These are phyloP conservation scores for Cenopis cana DNA, from an alignment of 2,888 invertebrate species.

Conservation along the genomic window DNA sequence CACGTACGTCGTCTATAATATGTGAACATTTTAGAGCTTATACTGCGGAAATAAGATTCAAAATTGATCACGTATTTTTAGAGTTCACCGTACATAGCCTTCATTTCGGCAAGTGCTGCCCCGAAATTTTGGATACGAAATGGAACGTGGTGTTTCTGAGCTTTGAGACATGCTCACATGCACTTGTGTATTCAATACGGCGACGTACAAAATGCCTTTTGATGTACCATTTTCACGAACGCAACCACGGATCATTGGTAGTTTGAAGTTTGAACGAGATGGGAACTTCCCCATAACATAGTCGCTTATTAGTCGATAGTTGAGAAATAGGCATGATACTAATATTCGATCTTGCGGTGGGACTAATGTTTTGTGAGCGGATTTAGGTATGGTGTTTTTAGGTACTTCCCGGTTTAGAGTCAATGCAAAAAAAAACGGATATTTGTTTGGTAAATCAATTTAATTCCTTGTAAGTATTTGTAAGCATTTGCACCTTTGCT, in stretches of 20 bases:
- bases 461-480: no score
- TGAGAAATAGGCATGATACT: background rate
- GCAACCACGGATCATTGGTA: background rate
- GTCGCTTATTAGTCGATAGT: background rate
- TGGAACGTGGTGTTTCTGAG: slow-evolving; percentile 3
- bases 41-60: background rate
- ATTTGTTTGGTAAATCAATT: no score
- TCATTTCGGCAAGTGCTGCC: slow-evolving; percentile 13
- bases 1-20: background rate
- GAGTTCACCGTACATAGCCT: background rate
- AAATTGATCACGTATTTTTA: background rate
- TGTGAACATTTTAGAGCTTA: background rate
- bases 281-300: background rate
- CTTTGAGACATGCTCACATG: slow-evolving; percentile 9
- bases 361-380: no score
- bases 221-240: background rate
- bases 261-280: background rate
- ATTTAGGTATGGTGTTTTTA: no score
- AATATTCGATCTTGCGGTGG: no score
- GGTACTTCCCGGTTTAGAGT: no score
- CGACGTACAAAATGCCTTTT: background rate
- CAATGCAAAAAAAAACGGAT: no score
- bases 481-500: no score
- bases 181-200: background rate
- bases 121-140: slow-evolving; percentile 7